Evolutionary conservation across 92 coral and sea anemone species (phyloP), one percentile per base, ranked within the genome.

Genomic region (Ricordea florida): DNA sequence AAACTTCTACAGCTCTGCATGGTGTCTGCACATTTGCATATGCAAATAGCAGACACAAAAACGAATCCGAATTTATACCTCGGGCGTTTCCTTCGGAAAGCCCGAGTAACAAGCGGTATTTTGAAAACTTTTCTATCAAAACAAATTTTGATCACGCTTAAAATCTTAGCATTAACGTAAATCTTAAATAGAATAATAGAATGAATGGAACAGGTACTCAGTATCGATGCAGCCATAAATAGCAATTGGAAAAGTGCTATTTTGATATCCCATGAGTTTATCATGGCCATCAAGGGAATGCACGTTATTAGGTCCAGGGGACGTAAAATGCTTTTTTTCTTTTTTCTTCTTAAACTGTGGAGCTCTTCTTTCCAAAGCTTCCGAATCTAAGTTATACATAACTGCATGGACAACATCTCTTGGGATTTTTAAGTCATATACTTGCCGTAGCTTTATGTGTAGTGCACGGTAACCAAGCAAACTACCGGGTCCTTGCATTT

Each of bases 371-470:
- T 79, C 81, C 60, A 79, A 58, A 52, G 76, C 67, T 43, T 52
- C 83, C 46, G 88, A 76, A 55, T 82, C 82, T 24, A 74, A 52
- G 48, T 82, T 57, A 55, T 62, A 81, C 75, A 81, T 81, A 14
- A 73, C 87, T 46, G 87, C 76, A 62, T 81, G 49, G 3, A 81
- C 87, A 29, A 81, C 51, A 72, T 81, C 87, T 53, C 87, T 65
- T 47, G 87, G 87, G 21, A 81, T 66, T 14, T 45, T 47, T 64
- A 74, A 58, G 28, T 45, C 50, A 27, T 58, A 40, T 6, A 79
- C 69, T 16, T 83, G 78, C 82, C 49, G 56, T 1, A 25, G 29
- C 11, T 15, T 44, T 15, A 2, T 15, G 18, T 43, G 50, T 14
- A 43, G 50, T 14, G 50, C 50, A 14, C 5, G 14, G 18, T 43